Conservation (phyloP, 2,888 invertebrate genomes). For the Micropterix aruncella region DNA sequence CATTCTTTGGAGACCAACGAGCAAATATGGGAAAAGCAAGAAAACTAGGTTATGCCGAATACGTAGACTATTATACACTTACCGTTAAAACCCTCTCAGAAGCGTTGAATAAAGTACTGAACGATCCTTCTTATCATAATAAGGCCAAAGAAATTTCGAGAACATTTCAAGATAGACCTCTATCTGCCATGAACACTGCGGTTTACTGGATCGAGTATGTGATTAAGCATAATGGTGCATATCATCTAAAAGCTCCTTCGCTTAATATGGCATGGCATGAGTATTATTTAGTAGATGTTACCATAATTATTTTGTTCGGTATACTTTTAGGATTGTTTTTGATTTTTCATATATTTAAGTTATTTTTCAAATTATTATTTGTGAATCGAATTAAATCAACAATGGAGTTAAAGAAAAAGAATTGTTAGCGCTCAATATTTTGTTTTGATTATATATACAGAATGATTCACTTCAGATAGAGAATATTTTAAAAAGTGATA, state of each 20-base stretch:
- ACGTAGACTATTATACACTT: constrained; percentile 17
- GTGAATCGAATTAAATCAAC: not conserved
- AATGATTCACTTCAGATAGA: too few relatives aligned
- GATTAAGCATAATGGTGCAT: constrained; percentile 11
- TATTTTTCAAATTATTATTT: not conserved
- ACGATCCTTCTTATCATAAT: constrained; percentile 16
- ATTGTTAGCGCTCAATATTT: too few relatives aligned
- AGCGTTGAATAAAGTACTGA: constrained; percentile 19
- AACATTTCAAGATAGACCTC: constrained; percentile 9
- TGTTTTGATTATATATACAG: too few relatives aligned
- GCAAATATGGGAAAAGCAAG: constrained; percentile 21
- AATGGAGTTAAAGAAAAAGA: too few relatives aligned
- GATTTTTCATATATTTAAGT: not conserved
- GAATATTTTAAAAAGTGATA: too few relatives aligned
- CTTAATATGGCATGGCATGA: constrained; percentile 24
- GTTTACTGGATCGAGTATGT: constrained; percentile 11
- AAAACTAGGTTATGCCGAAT: constrained; percentile 21
- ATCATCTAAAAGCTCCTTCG: constrained; percentile 13
- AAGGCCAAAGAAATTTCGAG: constrained; percentile 7
- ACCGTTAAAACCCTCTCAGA: constrained; percentile 18
- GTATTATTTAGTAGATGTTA: constrained; percentile 30
- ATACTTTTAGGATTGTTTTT: not conserved
- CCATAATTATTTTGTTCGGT: not conserved
- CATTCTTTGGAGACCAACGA: constrained; percentile 27
- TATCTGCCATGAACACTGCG: constrained; percentile 7